A percentile compares a stretch with the other conserved stretches of the same genome.
Evolutionary conservation across 2,797 vertebrate species (phyloP).

Genomic region (Sternarchorhynchus goeldii): DNA sequence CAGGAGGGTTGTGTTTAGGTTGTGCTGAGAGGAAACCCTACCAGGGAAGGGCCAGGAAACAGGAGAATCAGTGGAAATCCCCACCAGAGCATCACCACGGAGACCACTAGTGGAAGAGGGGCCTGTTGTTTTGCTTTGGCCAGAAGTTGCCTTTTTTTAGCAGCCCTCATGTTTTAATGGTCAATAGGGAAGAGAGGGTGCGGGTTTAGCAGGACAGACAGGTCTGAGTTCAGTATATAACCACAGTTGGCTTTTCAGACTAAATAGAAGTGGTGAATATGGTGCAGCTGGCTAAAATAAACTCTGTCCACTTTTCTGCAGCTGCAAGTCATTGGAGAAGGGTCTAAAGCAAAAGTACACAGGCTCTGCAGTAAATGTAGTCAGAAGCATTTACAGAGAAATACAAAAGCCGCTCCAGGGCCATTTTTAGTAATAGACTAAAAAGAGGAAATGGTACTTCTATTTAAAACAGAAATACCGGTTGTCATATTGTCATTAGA

Average conservation of each 20-base stretch:
- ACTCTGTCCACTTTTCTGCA: slow-evolving; percentile 29
- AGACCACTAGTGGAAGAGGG: neutral
- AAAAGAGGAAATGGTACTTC: slow-evolving; percentile 6
- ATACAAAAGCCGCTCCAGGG: neutral
- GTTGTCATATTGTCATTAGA: neutral
- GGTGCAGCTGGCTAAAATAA: slow-evolving; percentile 16
- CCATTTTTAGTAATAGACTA: slow-evolving; percentile 9
- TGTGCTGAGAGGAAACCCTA: slow-evolving; percentile 12
- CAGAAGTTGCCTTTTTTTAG: neutral
- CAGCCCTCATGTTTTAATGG: neutral
- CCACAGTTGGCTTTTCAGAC: slow-evolving; percentile 12
- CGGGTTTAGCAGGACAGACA: neutral
- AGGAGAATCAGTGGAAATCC: slow-evolving; percentile 50
- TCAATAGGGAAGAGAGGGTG: too few relatives aligned
- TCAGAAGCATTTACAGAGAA: slow-evolving; percentile 35
- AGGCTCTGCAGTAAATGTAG: slow-evolving; percentile 31
- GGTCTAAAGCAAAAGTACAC: slow-evolving; percentile 24
- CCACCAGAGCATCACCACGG: slow-evolving; percentile 27
- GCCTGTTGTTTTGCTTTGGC: slow-evolving; percentile 32
- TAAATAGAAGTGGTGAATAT: slow-evolving; percentile 21
- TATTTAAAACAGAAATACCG: neutral
- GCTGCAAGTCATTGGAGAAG: slow-evolving; percentile 7
- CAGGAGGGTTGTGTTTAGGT: slow-evolving; percentile 15
- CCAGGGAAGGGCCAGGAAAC: slow-evolving; percentile 31
- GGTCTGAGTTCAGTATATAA: neutral